Evolutionary conservation across 1,140 invertebrate species (phyloP).

Genomic region (Lordiphosa stackelbergi): DNA sequence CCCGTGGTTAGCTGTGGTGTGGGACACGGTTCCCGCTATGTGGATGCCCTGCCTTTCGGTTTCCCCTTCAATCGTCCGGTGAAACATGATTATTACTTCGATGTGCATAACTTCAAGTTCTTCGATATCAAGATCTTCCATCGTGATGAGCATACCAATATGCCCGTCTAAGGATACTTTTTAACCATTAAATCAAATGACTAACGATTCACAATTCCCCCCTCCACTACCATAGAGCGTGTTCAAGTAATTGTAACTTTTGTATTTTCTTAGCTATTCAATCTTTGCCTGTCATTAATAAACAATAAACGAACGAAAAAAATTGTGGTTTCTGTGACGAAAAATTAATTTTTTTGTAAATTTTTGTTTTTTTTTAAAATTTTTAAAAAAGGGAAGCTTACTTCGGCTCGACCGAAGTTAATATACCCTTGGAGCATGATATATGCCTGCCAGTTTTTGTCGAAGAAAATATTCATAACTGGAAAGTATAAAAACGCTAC

Average conservation of each 20-base stretch:
- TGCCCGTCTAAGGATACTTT: conserved; percentile 34
- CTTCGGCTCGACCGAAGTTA: too few relatives aligned
- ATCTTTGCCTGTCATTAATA: conserved; percentile 4
- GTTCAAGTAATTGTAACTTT: conserved; percentile 10
- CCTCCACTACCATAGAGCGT: conserved; percentile 3
- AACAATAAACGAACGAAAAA: conserved; percentile 6
- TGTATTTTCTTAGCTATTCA: conserved; percentile 5
- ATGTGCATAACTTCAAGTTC: conserved; percentile 83
- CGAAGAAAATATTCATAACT: too few relatives aligned
- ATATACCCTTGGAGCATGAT: too few relatives aligned
- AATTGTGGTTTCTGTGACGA: too few relatives aligned
- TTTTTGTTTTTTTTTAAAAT: too few relatives aligned
- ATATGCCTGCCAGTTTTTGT: too few relatives aligned
- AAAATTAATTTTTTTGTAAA: too few relatives aligned
- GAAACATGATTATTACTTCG: conserved; percentile 78
- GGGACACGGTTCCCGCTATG: conserved; percentile 75
- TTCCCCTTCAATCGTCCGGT: conserved; percentile 84
- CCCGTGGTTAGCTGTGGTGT: conserved; percentile 70
- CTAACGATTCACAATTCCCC: not conserved
- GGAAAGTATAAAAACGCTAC: too few relatives aligned
- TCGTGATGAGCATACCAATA: conserved; percentile 77
- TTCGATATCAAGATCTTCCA: conserved; percentile 82
- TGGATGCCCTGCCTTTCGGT: conserved; percentile 80
- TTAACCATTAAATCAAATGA: not conserved
- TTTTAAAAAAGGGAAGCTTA: too few relatives aligned